Base-by-base conservation (phyloP, 2,888 invertebrate genomes). In the Temnothorax ravouxi region DNA sequence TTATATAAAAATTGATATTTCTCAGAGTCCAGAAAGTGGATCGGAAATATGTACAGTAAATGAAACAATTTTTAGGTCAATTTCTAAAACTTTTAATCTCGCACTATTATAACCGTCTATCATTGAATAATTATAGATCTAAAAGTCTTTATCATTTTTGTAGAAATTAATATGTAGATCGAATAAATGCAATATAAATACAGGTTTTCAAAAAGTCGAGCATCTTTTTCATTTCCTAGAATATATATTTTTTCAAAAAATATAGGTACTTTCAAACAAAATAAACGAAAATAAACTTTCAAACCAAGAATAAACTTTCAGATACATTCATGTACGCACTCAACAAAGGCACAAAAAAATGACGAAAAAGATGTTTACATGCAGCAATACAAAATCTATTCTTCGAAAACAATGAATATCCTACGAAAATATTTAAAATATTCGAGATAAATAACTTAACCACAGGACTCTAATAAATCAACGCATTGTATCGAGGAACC, bases 1-100 rank as follows among this genome's bases (percentile, higher is more conserved):
- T 64, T 21, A n/a, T 21, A n/a, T 62, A 62, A 44, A 64, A 64
- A 15, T 44, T 44, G 11, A 41, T 66, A 66, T 25, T 44, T 66
- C 25, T 25, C 8, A 64, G 21, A 64, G 1, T 64, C 21, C 13
- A 64, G 5, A 41, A 64, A 64, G 6, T 64, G 13, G 3, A 64
- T 0, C 3, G 18, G 0, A 25, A 64, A 41, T 41, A 13, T 15
- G 21, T 21, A 3, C 29, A 18, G 25, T 56, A 62, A 62, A 34
- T 34, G 3, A 62, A 21, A 15, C 2, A 21, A 41, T 41, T 64
- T 41, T 41, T 41, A 41, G 54, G 0, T 64, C 11, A 21, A 15
- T 15, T 64, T 64, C 21, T 21, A 64, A 21, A 41, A 13, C 8
- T 64, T 59, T 64, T 3, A 41, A 64, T 64, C 21, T 64, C 0